phyloP scores from a whole-genome alignment of 2,797 vertebrate genomes.

The Oreochromis mossambicus region DNA sequence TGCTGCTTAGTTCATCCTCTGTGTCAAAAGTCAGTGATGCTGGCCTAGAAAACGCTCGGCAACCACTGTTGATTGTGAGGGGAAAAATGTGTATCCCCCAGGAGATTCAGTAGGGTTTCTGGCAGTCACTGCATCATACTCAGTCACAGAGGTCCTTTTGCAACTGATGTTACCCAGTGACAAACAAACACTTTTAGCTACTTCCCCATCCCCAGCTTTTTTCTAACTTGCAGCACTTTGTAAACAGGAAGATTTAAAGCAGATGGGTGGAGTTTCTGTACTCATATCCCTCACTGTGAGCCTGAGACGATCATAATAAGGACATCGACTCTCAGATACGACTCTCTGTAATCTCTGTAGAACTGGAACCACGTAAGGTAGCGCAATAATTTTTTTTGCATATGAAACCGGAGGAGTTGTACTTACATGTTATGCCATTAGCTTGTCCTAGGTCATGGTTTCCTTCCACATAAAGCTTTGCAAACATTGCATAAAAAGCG shows the following conservation, averaged over 20 bases:
- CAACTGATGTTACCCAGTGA: neutral
- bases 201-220: neutral
- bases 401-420: too few relatives aligned
- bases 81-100: neutral
- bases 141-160: neutral
- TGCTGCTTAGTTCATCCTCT: neutral
- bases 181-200: accelerated
- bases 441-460: too few relatives aligned
- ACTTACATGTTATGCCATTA: too few relatives aligned
- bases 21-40: neutral
- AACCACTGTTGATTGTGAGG: neutral
- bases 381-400: too few relatives aligned
- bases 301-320: neutral
- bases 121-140: neutral
- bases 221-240: neutral
- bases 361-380: too few relatives aligned
- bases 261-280: neutral
- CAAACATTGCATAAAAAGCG: too few relatives aligned
- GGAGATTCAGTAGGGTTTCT: neutral
- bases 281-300: neutral
- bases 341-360: neutral
- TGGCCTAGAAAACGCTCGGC: neutral
- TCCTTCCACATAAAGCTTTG: too few relatives aligned
- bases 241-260: neutral
- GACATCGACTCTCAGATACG: neutral